phyloP scores from a whole-genome alignment of 2,797 vertebrate genomes.

The Chloroceryle amazona region DNA sequence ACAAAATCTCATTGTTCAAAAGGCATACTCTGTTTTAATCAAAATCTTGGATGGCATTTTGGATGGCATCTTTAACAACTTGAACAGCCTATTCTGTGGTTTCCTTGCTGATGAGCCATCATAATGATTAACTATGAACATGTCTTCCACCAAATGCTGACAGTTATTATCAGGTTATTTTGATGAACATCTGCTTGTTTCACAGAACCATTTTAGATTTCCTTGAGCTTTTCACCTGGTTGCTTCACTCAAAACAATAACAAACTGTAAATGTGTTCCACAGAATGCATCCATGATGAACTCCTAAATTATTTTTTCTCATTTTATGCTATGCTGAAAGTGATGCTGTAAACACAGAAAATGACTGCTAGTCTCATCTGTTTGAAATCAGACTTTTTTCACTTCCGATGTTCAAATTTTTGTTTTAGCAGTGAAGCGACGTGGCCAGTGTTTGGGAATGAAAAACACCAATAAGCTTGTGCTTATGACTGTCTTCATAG shows the following conservation, averaged over 20 bases:
- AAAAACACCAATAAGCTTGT: neutral
- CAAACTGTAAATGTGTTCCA: neutral
- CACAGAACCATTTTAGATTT: neutral
- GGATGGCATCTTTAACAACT: conserved; percentile 42
- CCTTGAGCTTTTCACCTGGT: neutral
- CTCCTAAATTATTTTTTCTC: neutral
- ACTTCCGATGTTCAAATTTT: neutral
- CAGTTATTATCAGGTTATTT: conserved; percentile 2
- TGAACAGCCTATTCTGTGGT: conserved; percentile 18
- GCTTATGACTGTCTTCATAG: neutral
- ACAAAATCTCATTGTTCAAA: conserved; percentile 54
- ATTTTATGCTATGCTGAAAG: neutral
- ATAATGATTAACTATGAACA: conserved; percentile 20
- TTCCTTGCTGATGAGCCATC: conserved; percentile 5
- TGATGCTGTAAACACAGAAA: neutral
- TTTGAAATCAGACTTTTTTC: neutral
- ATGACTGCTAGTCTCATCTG: neutral
- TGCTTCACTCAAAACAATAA: neutral
- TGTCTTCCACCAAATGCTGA: neutral
- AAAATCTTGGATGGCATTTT: conserved; percentile 37
- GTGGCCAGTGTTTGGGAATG: neutral
- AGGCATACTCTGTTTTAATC: conserved; percentile 48
- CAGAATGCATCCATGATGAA: neutral
- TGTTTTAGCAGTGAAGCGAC: neutral
- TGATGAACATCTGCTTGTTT: neutral